These are phyloP conservation scores for Metridium senile DNA, from an alignment of 92 coral and sea anemone genomes.

Conservation along the genomic window DNA sequence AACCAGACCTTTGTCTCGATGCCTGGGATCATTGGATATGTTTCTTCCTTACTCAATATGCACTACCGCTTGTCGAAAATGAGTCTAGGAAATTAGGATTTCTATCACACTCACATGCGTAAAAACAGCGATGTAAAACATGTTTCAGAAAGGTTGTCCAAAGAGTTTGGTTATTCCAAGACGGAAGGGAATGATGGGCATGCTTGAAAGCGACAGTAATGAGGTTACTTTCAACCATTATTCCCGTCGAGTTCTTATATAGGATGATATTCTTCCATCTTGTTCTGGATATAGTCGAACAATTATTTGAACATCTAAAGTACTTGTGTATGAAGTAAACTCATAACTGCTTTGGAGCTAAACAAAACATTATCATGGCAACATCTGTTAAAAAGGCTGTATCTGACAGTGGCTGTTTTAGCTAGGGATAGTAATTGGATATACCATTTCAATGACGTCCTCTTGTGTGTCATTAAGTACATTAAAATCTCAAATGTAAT, in stretches of 20 bases:
- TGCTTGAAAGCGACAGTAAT: not conserved
- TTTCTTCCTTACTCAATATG: not conserved
- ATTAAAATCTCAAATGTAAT: slow-evolving; percentile 21
- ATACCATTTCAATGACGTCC: slow-evolving; percentile 13
- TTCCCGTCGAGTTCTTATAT: no score
- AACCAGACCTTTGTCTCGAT: slow-evolving; percentile 7
- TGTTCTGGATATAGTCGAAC: no score
- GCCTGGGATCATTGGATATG: not conserved
- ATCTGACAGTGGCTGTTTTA: not conserved
- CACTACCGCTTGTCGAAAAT: not conserved
- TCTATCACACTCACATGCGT: slow-evolving; percentile 11
- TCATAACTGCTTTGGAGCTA: no score
- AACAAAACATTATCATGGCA: no score
- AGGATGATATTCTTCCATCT: no score
- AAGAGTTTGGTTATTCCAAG: not conserved
- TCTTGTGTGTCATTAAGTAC: slow-evolving; percentile 25
- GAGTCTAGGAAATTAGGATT: slow-evolving; percentile 17
- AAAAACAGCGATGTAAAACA: not conserved
- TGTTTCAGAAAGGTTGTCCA: not conserved
- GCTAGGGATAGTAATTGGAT: slow-evolving; percentile 18
- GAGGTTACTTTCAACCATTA: no score
- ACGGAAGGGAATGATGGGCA: not conserved
- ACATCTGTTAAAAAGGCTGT: not conserved
- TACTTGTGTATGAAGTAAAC: no score
- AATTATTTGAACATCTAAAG: no score